Percentiles rank a stretch among this genome's conserved stretches.
Evolutionary conservation across 2,113 vertebrate species (phyloP).

Genomic region (Lamprotornis superbus): DNA sequence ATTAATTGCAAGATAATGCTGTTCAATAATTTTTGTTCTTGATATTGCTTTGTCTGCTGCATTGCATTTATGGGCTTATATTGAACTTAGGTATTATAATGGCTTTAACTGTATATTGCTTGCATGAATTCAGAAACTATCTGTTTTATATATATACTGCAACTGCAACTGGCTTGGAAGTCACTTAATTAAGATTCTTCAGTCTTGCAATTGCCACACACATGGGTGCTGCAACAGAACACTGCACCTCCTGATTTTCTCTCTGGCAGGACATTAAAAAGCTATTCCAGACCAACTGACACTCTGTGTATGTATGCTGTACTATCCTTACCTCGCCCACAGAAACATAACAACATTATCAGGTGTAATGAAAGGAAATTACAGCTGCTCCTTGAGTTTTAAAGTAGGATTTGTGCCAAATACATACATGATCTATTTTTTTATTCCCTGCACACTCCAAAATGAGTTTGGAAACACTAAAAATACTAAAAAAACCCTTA

Average conservation of each 20-base stretch:
- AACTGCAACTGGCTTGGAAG: background rate
- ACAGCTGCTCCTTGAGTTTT: background rate
- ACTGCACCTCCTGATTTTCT: background rate
- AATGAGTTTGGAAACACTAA: background rate
- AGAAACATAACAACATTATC: background rate
- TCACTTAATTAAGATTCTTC: background rate
- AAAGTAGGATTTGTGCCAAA: background rate
- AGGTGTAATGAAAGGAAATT: background rate
- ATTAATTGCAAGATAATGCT: background rate
- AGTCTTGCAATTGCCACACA: background rate
- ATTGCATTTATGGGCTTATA: background rate
- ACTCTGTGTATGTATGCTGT: background rate
- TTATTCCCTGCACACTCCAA: background rate
- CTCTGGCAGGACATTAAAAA: background rate
- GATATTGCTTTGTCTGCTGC: background rate
- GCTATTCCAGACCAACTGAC: background rate
- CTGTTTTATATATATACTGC: background rate
- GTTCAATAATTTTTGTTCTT: background rate
- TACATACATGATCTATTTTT: background rate
- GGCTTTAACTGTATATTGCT: background rate
- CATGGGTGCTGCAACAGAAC: background rate
- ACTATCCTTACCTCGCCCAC: background rate
- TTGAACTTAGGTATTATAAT: background rate
- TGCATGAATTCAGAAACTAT: background rate
- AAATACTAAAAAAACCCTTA: constrained; percentile 69